Percentiles rank a stretch among this genome's conserved stretches.
Conservation (phyloP, 2,888 invertebrate genomes). For the Drosophila multiciliata region DNA sequence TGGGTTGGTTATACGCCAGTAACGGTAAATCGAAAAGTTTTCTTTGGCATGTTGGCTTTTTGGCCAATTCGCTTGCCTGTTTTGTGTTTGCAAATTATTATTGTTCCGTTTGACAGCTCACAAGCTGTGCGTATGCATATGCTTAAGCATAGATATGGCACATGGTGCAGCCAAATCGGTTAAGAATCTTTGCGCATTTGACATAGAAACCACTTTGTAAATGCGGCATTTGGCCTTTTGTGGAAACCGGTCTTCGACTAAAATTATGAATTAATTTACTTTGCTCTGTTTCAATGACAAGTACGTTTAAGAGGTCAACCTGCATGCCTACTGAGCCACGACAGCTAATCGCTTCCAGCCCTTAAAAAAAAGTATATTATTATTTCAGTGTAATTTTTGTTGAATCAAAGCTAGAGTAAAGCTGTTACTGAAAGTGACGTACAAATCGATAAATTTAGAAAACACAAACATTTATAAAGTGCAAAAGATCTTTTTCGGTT, state of each 20-base stretch:
- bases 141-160: slow-evolving; percentile 41
- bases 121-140: slow-evolving; percentile 66
- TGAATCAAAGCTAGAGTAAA: slow-evolving; percentile 37
- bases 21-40: slow-evolving; percentile 74
- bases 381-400: slow-evolving; percentile 68
- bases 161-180: slow-evolving; percentile 58
- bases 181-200: slow-evolving; percentile 39
- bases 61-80: slow-evolving; percentile 40
- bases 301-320: slow-evolving; percentile 29
- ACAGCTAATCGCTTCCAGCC: slow-evolving; percentile 21
- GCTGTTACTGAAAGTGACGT: slow-evolving; percentile 41
- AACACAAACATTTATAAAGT: slow-evolving; percentile 43
- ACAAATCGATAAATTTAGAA: slow-evolving; percentile 34
- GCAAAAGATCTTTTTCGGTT: slow-evolving; percentile 69
- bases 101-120: slow-evolving; percentile 73
- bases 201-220: slow-evolving; percentile 65
- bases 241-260: neutral
- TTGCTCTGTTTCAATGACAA: slow-evolving; percentile 35
- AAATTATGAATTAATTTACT: neutral
- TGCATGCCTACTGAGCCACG: slow-evolving; percentile 32
- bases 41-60: slow-evolving; percentile 52
- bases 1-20: slow-evolving; percentile 80
- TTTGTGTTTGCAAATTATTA: slow-evolving; percentile 67
- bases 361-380: slow-evolving; percentile 17
- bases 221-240: slow-evolving; percentile 2